These are phyloP conservation scores for Cryptus armator DNA, from an alignment of 2,888 invertebrate genomes.

Conservation along the genomic window DNA sequence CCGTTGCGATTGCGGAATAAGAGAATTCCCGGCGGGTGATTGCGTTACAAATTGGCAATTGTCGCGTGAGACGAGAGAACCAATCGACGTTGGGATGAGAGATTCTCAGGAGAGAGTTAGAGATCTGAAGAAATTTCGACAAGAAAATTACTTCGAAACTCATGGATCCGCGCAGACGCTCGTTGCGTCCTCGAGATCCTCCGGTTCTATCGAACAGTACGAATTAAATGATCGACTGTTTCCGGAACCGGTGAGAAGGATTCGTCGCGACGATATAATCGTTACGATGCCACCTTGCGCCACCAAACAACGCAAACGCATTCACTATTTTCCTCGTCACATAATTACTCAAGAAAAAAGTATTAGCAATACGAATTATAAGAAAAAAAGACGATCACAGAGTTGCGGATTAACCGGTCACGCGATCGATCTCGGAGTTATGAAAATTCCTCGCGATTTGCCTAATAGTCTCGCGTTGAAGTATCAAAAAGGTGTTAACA, in stretches of 20 bases:
- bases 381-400: slow-evolving; percentile 72
- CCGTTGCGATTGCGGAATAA: slow-evolving; percentile 30
- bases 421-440: slow-evolving; percentile 77
- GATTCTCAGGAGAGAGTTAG: slow-evolving; percentile 63
- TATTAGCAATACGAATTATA: slow-evolving; percentile 6
- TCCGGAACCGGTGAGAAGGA: slow-evolving; percentile 85
- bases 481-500: slow-evolving; percentile 73
- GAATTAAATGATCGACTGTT: slow-evolving; percentile 87
- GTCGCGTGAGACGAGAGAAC: slow-evolving; percentile 20
- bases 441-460: slow-evolving; percentile 73
- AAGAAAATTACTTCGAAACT: slow-evolving; percentile 88
- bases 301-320: slow-evolving; percentile 75
- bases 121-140: slow-evolving; percentile 85
- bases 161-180: slow-evolving; percentile 85
- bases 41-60: slow-evolving; percentile 9
- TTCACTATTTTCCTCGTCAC: slow-evolving; percentile 81
- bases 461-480: slow-evolving; percentile 77
- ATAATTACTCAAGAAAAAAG: slow-evolving; percentile 76
- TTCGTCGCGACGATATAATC: slow-evolving; percentile 74
- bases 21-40: background rate
- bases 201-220: slow-evolving; percentile 86
- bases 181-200: slow-evolving; percentile 71
- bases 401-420: slow-evolving; percentile 79
- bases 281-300: slow-evolving; percentile 77
- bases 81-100: background rate